Conservation (phyloP, 2,113 vertebrate genomes). For the Osmerus mordax region DNA sequence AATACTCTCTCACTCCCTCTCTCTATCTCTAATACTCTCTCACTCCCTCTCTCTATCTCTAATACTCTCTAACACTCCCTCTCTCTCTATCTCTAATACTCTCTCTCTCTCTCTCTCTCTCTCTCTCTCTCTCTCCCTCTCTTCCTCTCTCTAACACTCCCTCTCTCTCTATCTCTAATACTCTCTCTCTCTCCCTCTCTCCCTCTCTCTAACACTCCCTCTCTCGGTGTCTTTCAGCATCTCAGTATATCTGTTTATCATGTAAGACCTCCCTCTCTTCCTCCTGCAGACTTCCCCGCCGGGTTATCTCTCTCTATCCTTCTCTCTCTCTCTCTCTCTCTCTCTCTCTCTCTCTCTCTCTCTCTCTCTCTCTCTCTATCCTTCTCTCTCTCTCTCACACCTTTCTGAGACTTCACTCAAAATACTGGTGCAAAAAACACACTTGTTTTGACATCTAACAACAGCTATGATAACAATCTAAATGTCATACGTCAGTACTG, state of each 20-base stretch:
- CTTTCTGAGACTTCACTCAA: slow-evolving; percentile 30
- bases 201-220: neutral
- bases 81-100: neutral
- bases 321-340: neutral
- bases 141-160: neutral
- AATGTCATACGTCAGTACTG: slow-evolving; percentile 49
- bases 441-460: slow-evolving; percentile 58
- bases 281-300: slow-evolving; percentile 3
- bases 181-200: neutral
- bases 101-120: neutral
- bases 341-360: too few relatives aligned
- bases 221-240: neutral
- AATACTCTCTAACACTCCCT: neutral
- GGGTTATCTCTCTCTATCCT: slow-evolving; percentile 11
- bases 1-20: neutral
- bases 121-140: neutral
- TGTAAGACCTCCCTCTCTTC: neutral
- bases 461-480: slow-evolving; percentile 58
- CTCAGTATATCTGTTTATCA: neutral
- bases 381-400: neutral
- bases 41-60: neutral
- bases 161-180: too few relatives aligned
- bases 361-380: too few relatives aligned
- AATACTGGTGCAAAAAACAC: slow-evolving; percentile 39
- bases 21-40: neutral